Evolutionary conservation across 53 echinoderm and acorn worm genomes (phyloP), one percentile per base, ranked within the genome.

Genomic region (Patiria pectinifera): DNA sequence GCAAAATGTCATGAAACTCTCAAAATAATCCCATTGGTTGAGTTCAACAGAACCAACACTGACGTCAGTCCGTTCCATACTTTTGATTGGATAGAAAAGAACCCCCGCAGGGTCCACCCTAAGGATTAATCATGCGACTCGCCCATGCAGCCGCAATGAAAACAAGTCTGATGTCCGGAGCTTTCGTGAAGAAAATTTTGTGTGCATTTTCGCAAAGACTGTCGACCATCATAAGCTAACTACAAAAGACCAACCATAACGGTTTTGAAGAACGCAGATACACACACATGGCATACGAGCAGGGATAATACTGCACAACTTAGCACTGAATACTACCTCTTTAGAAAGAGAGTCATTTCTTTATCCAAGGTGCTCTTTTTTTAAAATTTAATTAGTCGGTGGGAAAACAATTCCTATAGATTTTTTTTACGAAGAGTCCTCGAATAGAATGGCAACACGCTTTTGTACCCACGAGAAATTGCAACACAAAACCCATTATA

Each of bases 381-480:
- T 53, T 2, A 60, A 3, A 59, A 53, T 53, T 2, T 82, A 3
- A 59, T 87, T 53, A 77, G 26, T 90, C 90, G 90, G 90, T 90
- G 90, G 90, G 90, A 90, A 90, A 90, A 86, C 9, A 78, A 59
- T 22, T 87, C 87, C 61, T 87, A 87, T 45, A 87, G 35, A 35
- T 35, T 35, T 35, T 8, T 6, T 61, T 78, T 24, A 76, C 60
- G 62, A 87, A 87, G 62, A 78, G 69, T 90, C 26, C 23, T 80
- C 79, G 11, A n/a, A 90, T n/a, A 48, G 71, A 80, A 90, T 80
- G 44, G 81, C 81, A 80, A 81, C 80, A 89, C 89, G 89, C 81
- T 81, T 76, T 83, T 84, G 58, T 47, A 66, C 80, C 48, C 11
- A 90, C 62, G 80, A 81, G 45, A 79, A 62, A 90, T 69, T 82